A percentile compares a stretch with the other conserved stretches of the same genome.
phyloP scores from a whole-genome alignment of 2,113 vertebrate genomes.

The Smithornis capensis region DNA sequence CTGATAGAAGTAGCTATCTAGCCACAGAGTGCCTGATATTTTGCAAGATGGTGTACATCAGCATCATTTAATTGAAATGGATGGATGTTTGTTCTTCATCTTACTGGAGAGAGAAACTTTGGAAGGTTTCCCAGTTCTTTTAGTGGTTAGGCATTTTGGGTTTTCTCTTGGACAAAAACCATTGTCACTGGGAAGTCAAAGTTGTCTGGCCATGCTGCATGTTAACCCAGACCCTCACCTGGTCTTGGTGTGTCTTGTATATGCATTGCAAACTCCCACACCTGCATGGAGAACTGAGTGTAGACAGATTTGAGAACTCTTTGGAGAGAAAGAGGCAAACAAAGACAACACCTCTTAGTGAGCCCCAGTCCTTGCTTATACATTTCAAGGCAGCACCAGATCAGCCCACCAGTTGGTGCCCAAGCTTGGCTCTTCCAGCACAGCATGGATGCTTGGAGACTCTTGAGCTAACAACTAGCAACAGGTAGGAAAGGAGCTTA shows the following conservation, averaged over 20 bases:
- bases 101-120: neutral
- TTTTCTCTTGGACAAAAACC: neutral
- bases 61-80: neutral
- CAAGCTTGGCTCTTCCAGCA: neutral
- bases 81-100: neutral
- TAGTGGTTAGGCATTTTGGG: neutral
- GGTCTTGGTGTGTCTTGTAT: neutral
- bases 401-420: neutral
- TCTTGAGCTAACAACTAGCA: neutral
- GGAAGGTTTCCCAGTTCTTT: neutral
- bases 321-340: neutral
- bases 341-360: neutral
- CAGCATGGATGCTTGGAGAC: neutral
- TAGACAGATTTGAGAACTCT: neutral
- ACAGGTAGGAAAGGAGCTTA: neutral
- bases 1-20: conserved; percentile 16
- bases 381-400: neutral
- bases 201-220: neutral
- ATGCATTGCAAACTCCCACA: neutral
- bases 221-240: neutral
- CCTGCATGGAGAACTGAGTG: neutral
- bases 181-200: neutral
- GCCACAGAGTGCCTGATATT: neutral
- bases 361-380: neutral
- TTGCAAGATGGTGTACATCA: neutral